These are phyloP conservation scores for Pelosia muscerda DNA, from an alignment of 2,888 invertebrate species.

Conservation along the genomic window DNA sequence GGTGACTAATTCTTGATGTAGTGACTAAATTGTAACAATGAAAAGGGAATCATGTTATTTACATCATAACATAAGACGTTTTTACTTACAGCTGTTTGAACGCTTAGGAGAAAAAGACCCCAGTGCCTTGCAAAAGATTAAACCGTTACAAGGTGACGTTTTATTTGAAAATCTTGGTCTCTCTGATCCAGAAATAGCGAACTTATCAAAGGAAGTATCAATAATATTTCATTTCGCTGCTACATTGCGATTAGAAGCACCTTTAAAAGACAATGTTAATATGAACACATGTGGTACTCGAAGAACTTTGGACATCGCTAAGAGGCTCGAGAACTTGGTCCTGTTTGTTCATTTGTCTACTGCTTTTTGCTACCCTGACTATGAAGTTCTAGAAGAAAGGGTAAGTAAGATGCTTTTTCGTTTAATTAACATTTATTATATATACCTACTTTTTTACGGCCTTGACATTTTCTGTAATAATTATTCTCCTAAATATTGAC, in stretches of 20 bases:
- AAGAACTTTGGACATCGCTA: constrained; percentile 91
- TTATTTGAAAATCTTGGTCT: constrained; percentile 88
- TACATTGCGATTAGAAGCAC: constrained; percentile 95
- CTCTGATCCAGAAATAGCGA: constrained; percentile 85
- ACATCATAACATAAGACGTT: background rate
- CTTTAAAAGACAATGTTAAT: constrained; percentile 93
- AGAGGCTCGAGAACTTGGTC: constrained; percentile 90
- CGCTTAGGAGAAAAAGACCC: constrained; percentile 89
- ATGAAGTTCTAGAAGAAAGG: constrained; percentile 80
- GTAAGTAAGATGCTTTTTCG: too few species aligned
- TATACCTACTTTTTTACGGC: too few species aligned
- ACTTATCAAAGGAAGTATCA: constrained; percentile 89
- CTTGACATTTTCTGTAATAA: too few species aligned
- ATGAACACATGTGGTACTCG: constrained; percentile 97
- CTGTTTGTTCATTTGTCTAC: constrained; percentile 96
- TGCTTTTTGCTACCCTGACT: constrained; percentile 98
- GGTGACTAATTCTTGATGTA: too few species aligned
- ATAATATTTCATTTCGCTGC: constrained; percentile 97
- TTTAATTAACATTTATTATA: too few species aligned
- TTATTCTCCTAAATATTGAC: too few species aligned
- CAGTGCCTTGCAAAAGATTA: constrained; percentile 90
- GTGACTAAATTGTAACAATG: background rate
- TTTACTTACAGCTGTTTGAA: constrained; percentile 89
- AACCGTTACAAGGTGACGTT: constrained; percentile 91
- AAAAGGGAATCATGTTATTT: background rate